These are phyloP conservation scores for Pocota personata DNA, from an alignment of 2,888 invertebrate species.

Conservation along the genomic window DNA sequence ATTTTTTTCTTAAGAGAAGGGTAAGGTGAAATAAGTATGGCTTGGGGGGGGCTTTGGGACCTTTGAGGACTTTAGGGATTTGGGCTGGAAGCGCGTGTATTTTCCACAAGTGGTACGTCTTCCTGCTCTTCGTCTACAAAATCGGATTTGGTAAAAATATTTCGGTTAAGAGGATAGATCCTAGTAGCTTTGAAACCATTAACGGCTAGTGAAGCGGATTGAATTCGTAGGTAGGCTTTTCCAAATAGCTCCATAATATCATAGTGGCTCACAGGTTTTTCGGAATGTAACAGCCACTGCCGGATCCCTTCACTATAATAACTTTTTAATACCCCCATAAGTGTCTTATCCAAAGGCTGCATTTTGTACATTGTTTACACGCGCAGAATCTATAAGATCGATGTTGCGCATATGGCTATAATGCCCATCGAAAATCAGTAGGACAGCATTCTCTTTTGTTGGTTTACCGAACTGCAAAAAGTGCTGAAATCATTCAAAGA, in stretches of 20 bases:
- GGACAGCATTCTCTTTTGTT: not conserved
- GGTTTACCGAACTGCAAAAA: too few relatives aligned
- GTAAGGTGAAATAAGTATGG: slow-evolving; percentile 7
- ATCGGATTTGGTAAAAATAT: slow-evolving; percentile 15
- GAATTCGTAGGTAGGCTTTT: slow-evolving; percentile 33
- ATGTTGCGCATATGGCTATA: too few relatives aligned
- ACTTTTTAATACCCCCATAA: not conserved
- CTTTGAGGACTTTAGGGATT: slow-evolving; percentile 5
- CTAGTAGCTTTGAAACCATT: slow-evolving; percentile 31
- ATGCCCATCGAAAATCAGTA: not conserved
- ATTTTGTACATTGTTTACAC: not conserved
- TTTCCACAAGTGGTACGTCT: not conserved
- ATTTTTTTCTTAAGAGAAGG: slow-evolving; percentile 9
- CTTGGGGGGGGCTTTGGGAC: not conserved
- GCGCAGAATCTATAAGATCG: too few relatives aligned
- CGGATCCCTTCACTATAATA: not conserved
- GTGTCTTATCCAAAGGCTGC: not conserved
- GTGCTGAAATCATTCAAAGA: too few relatives aligned
- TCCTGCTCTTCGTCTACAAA: slow-evolving; percentile 24
- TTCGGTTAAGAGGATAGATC: slow-evolving; percentile 17
- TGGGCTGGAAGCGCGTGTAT: slow-evolving; percentile 6
- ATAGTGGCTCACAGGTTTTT: slow-evolving; percentile 15
- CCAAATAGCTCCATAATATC: slow-evolving; percentile 19
- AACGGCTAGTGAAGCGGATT: slow-evolving; percentile 20
- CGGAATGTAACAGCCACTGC: slow-evolving; percentile 9